Base-by-base conservation (phyloP, 2,113 vertebrate genomes). In the Lathamus discolor region DNA sequence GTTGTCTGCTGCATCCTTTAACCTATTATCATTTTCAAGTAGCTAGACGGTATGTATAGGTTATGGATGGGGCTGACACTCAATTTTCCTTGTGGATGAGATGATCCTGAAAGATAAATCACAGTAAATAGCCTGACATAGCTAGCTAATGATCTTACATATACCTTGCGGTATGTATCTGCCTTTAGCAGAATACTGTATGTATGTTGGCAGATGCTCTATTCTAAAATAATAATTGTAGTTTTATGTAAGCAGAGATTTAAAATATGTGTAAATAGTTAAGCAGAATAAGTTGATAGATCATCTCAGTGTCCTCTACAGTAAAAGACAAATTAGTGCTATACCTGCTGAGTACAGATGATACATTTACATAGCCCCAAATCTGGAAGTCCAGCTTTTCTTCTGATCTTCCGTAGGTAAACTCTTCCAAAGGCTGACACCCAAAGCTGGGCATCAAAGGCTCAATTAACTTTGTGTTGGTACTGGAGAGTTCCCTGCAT, bases 41-140 rank as follows among this genome's bases (percentile, higher is more conserved):
- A 96, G 97, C 95, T 97, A 95, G 95, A 92, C 41, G 67, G 88
- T 95, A 96, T 86, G 73, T 95, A 88, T 97, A 88, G 97, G 93
- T 97, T 97, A 97, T 93, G 95, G 97, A 97, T 96, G 95, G 84
- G 91, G 89, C 93, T 96, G 97, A 97, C 94, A 86, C 95, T 97
- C 92, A 90, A 51, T 97, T 97, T 97, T 95, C 92, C 74, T 96
- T 95, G 77, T 96, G 96, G 97, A 86, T 96, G 95, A 97, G 95
- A 67, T 85, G 92, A 93, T 96, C 87, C 90, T 97, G 93, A 61
- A 94, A 96, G 95, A 96, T 97, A 96, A 98, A 97, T 97, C 97
- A 97, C 79, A 18, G 74, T 78, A 93, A 96, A 96, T 97, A 33
- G 73, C 86, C 96, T 97, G 95, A 93, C 89, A 95, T 17, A 87